These are phyloP conservation scores for Thamnophis sirtalis DNA, from an alignment of 2,113 vertebrate genomes.

Conservation along the genomic window DNA sequence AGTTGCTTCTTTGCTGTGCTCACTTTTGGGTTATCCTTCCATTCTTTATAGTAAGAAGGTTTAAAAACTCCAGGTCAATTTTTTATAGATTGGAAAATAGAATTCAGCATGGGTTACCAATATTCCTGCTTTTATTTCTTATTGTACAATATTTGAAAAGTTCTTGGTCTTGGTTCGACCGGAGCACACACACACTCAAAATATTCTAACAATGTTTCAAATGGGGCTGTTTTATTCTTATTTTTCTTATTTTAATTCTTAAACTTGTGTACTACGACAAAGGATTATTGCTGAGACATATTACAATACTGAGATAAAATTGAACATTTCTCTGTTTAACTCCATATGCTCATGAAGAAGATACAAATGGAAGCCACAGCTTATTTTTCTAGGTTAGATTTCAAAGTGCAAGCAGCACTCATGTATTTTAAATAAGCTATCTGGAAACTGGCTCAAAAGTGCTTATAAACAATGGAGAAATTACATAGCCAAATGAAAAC, in stretches of 20 bases:
- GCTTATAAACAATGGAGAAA: slow-evolving; percentile 21
- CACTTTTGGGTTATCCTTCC: background rate
- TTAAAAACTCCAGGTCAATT: background rate
- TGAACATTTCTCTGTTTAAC: background rate
- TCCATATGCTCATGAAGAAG: background rate
- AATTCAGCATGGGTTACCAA: background rate
- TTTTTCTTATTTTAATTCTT: too few relatives aligned
- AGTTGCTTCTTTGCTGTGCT: background rate
- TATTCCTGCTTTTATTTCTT: background rate
- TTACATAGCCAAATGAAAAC: slow-evolving; percentile 1
- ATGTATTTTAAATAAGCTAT: background rate
- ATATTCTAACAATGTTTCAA: background rate
- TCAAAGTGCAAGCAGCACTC: background rate
- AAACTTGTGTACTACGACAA: background rate
- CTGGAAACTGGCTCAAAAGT: slow-evolving; percentile 1
- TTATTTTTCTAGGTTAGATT: background rate
- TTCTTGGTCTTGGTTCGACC: background rate
- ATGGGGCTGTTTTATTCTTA: background rate
- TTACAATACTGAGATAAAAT: background rate
- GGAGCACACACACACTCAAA: background rate
- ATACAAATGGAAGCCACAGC: background rate
- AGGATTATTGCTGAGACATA: background rate
- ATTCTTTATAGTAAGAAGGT: background rate
- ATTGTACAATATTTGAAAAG: background rate
- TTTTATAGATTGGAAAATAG: background rate